Percentiles rank a stretch among this genome's conserved stretches.
phyloP scores from a whole-genome alignment of 1,140 invertebrate species.

The Drosophila willistoni region DNA sequence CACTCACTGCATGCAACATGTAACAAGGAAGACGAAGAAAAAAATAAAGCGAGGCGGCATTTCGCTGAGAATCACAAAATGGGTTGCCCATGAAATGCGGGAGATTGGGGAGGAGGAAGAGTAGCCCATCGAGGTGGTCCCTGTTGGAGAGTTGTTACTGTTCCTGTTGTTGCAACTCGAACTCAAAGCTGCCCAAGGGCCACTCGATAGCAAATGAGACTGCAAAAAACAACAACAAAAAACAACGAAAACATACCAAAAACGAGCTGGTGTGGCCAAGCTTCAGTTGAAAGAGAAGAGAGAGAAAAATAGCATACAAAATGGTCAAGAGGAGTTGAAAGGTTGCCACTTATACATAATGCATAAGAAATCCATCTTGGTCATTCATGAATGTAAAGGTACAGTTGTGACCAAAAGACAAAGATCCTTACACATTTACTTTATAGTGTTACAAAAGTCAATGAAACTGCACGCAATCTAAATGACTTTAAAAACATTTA shows the following conservation, averaged over 20 bases:
- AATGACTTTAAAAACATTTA: too few relatives aligned
- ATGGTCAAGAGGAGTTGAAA: too few relatives aligned
- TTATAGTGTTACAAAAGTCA: too few relatives aligned
- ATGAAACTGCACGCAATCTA: too few relatives aligned
- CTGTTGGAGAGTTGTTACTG: slow-evolving; percentile 8
- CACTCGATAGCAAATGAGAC: background rate
- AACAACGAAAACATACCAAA: background rate
- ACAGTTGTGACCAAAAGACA: too few relatives aligned
- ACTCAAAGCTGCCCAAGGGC: slow-evolving; percentile 4
- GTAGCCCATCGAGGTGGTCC: background rate
- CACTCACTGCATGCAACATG: slow-evolving; percentile 22
- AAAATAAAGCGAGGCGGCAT: background rate
- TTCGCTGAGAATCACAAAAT: background rate
- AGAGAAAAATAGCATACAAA: background rate
- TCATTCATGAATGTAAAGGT: too few relatives aligned
- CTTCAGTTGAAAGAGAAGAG: too few relatives aligned
- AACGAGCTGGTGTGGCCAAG: background rate
- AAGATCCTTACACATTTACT: too few relatives aligned
- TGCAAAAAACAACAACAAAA: background rate
- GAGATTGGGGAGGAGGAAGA: too few relatives aligned
- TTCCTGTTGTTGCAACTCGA: slow-evolving; percentile 20
- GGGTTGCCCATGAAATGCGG: background rate
- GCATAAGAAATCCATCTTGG: too few relatives aligned
- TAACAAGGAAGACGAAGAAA: background rate
- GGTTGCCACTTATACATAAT: too few relatives aligned